Conservation (phyloP, 2,797 vertebrate genomes). For the Cetoscarus ocellatus region DNA sequence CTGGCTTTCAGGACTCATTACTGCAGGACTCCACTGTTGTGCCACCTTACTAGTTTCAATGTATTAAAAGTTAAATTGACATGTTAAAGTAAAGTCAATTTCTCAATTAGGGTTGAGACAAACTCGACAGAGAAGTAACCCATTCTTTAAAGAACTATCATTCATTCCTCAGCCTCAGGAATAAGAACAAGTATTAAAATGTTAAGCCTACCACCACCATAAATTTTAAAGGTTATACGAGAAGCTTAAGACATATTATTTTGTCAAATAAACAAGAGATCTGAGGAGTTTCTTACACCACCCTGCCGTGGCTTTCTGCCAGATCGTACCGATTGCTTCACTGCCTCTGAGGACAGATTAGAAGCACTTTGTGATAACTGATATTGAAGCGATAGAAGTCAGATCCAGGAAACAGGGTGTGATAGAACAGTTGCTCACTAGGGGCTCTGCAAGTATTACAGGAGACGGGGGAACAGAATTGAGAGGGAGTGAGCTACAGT, state of each 20-base stretch:
- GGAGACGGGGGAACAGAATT: constrained; percentile 36
- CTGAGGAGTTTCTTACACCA: constrained; percentile 38
- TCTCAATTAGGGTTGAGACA: too few relatives aligned
- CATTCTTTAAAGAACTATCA: constrained; percentile 14
- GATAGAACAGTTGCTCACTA: constrained; percentile 61
- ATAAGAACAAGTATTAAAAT: constrained; percentile 1
- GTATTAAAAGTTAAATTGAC: too few relatives aligned
- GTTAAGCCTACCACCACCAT: background rate
- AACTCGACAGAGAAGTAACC: background rate
- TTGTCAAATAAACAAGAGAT: constrained; percentile 33
- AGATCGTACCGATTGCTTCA: constrained; percentile 58
- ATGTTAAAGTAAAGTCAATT: too few relatives aligned
- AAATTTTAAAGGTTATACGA: constrained; percentile 15
- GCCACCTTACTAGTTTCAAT: too few relatives aligned
- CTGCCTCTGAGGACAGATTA: constrained; percentile 68
- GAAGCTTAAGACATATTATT: constrained; percentile 14
- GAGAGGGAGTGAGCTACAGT: constrained; percentile 51
- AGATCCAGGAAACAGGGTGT: constrained; percentile 68
- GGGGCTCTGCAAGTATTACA: constrained; percentile 57
- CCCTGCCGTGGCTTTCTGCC: constrained; percentile 46
- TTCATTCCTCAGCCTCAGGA: background rate
- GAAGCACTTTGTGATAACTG: constrained; percentile 67
- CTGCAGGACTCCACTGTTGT: too few relatives aligned
- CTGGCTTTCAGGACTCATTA: too few relatives aligned
- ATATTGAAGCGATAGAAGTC: constrained; percentile 73